A percentile compares a stretch with the other conserved stretches of the same genome.
Evolutionary conservation across 2,888 invertebrate genomes (phyloP).

Genomic region (Griposia aprilina): DNA sequence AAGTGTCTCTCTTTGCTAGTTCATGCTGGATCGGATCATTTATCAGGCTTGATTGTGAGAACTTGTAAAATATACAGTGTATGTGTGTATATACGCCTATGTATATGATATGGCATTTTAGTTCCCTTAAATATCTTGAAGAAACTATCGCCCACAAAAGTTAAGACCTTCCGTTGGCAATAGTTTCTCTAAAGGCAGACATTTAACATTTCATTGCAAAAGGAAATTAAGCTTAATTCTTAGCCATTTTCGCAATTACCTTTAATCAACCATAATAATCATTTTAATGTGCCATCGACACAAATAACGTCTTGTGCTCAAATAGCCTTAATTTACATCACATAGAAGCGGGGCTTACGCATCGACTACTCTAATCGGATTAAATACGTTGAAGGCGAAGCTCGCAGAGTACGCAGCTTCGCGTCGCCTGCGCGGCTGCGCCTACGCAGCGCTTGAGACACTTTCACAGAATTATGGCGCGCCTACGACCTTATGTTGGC

Average conservation of each 20-base stretch:
- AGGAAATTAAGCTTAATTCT: conserved; percentile 39
- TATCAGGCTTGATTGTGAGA: not conserved
- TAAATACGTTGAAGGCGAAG: conserved; percentile 77
- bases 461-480: conserved; percentile 83
- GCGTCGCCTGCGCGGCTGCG: conserved; percentile 73
- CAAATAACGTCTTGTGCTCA: conserved; percentile 71
- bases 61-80: not conserved
- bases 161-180: not conserved
- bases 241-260: conserved; percentile 62
- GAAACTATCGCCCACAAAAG: not conserved
- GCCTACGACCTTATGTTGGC: conserved; percentile 83
- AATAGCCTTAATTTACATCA: conserved; percentile 73
- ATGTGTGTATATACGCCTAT: too few species aligned
- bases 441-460: conserved; percentile 83
- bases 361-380: conserved; percentile 82
- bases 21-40: not conserved
- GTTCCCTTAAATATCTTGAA: not conserved
- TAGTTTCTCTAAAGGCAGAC: conserved; percentile 7
- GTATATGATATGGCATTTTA: not conserved
- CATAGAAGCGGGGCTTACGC: conserved; percentile 59
- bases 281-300: conserved; percentile 64
- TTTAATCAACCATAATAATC: conserved; percentile 64
- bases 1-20: not conserved
- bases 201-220: conserved; percentile 48
- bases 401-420: conserved; percentile 69